These are phyloP conservation scores for Scaptodrosophila lebanonensis DNA, from an alignment of 1,140 invertebrate species.

Conservation along the genomic window DNA sequence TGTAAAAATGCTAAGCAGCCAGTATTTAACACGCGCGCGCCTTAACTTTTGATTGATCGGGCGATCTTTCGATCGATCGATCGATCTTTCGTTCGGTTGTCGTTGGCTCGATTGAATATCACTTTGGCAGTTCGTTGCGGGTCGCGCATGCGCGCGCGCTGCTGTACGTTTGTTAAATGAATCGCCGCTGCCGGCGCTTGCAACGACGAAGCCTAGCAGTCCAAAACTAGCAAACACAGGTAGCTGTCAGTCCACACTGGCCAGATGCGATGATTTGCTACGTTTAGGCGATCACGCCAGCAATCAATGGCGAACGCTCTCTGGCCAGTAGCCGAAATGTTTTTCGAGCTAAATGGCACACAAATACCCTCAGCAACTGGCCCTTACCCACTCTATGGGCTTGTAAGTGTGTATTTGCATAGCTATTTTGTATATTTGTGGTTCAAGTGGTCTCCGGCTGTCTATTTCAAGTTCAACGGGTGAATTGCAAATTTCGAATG, in stretches of 20 bases:
- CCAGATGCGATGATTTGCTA: constrained; percentile 36
- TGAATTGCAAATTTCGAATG: too few species aligned
- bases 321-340: neutral
- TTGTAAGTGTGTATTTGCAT: too few species aligned
- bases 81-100: neutral
- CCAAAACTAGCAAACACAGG: constrained; percentile 36
- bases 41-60: constrained; percentile 21
- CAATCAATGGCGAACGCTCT: neutral
- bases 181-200: constrained; percentile 38
- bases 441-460: constrained; percentile 20
- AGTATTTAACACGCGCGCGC: too few species aligned
- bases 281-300: constrained; percentile 45
- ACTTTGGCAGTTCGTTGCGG: constrained; percentile 9
- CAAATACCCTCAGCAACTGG: too few species aligned
- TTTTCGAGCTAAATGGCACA: constrained; percentile 14
- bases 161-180: constrained; percentile 58
- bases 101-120: too few species aligned
- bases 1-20: constrained; percentile 1
- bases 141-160: constrained; percentile 58
- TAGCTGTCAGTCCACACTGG: constrained; percentile 48
- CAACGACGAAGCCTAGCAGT: constrained; percentile 57
- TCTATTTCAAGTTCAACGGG: constrained; percentile 58
- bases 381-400: too few species aligned
- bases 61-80: constrained; percentile 1
- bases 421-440: too few species aligned